Evolutionary conservation across 2,797 vertebrate genomes (phyloP).

Genomic region (Chelidonichthys spinosus): DNA sequence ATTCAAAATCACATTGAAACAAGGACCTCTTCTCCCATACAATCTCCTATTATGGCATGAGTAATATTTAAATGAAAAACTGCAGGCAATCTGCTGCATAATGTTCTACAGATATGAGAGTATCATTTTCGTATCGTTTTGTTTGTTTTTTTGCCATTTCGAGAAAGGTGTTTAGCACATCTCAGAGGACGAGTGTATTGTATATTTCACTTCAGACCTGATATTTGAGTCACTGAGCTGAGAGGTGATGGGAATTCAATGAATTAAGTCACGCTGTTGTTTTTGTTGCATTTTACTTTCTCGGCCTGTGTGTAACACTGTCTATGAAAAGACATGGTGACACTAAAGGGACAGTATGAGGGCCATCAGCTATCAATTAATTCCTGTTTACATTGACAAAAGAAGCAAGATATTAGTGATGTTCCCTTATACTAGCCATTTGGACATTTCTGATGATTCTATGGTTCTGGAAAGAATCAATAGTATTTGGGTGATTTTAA

Average conservation of each 20-base stretch:
- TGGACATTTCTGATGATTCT: neutral
- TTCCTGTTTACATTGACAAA: neutral
- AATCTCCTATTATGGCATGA: neutral
- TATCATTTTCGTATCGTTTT: too few relatives aligned
- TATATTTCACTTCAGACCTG: conserved; percentile 34
- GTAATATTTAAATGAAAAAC: neutral
- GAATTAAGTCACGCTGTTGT: conserved; percentile 3
- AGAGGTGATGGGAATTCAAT: neutral
- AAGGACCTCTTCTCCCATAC: conserved; percentile 34
- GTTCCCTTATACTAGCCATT: neutral
- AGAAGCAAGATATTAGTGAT: neutral
- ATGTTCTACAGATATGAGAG: conserved; percentile 3
- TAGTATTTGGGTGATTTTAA: neutral
- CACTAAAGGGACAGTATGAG: neutral
- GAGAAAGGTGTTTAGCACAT: neutral
- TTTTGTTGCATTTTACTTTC: conserved; percentile 2
- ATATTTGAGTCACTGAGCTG: conserved; percentile 29
- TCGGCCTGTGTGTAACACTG: conserved; percentile 4
- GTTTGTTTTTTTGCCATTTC: neutral
- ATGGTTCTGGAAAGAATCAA: neutral
- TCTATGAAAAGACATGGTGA: conserved; percentile 1
- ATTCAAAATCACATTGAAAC: conserved; percentile 53
- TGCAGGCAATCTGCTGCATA: conserved; percentile 5
- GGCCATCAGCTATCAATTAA: neutral
- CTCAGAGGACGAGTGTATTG: conserved; percentile 16